phyloP scores from a whole-genome alignment of 2,113 vertebrate species.

The Ctenomys sociabilis region DNA sequence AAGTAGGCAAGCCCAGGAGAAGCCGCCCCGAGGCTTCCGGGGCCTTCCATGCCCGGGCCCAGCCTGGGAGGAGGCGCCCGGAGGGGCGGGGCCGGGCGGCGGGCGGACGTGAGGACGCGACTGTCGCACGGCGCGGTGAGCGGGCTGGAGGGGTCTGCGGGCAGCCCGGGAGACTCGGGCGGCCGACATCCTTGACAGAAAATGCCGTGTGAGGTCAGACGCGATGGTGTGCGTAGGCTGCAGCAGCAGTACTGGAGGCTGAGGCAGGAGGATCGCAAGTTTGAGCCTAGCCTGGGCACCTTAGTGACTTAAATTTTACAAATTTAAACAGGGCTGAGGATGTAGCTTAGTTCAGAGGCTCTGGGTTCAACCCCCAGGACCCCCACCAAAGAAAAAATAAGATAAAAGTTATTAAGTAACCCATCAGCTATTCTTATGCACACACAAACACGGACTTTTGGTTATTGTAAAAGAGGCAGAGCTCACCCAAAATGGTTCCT shows the following conservation, averaged over 20 bases:
- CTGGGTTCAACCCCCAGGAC: not conserved
- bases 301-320: not conserved
- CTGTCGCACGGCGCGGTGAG: no score
- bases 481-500: slow-evolving; percentile 11
- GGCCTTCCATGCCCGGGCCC: no score
- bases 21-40: not conserved
- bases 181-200: not conserved
- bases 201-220: not conserved
- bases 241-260: not conserved
- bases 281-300: not conserved
- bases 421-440: not conserved
- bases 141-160: not conserved
- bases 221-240: not conserved
- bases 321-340: not conserved
- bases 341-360: not conserved
- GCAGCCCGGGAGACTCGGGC: not conserved
- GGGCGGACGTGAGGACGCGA: slow-evolving; percentile 1
- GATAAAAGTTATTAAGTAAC: not conserved
- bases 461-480: not conserved
- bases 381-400: not conserved
- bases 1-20: not conserved
- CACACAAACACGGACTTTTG: not conserved
- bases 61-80: not conserved
- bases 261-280: not conserved
- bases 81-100: not conserved